Base-by-base conservation (phyloP, 2,888 invertebrate genomes). In the Amphiduros pacificus region DNA sequence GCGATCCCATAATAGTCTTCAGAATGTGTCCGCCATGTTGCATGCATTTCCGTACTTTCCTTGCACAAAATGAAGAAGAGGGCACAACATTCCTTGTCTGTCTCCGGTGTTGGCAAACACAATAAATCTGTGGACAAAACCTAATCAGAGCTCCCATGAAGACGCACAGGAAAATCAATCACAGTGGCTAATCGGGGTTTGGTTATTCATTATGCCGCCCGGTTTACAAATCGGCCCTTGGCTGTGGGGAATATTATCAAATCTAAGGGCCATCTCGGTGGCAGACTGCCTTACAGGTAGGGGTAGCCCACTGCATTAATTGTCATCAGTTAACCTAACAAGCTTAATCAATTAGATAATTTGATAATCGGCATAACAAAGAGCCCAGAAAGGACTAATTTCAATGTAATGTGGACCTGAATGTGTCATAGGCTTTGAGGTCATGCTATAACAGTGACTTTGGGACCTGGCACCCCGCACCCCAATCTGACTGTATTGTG, bases 291-390 rank as follows among this genome's bases (percentile, higher is more conserved):
- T 24, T 24, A 36, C 54, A 54, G 54, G 54, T 54, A 36, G 20
- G n/a, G 20, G 22, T 32, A 31, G 20, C 32, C 29, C n/a, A 54
- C 31, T 31, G 32, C 24, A 54, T 54, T 54, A 54, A 54, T 54
- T 36, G 54, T 54, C 29, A 54, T 54, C 54, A 54, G 54, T 54
- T 54, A 54, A 54, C 54, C 36, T 54, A 54, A 54, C 54, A 36
- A 32, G 54, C 54, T 54, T 54, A 54, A 31, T 54, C 54, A 54
- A 54, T 54, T 32, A 54, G 54, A 54, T 54, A 54, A 54, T 54
- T 31, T 32, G 54, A 54, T 54, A 54, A 54, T 32, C 24, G 54
- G 11, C 24, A 54, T 31, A 54, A 54, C 54, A 54, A 54, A 54
- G n/a, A 36, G 24, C 31, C 24, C 24, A 31, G 29, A 54, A 54